phyloP scores from a whole-genome alignment of 2,888 invertebrate genomes.

The Drosophila percnosoma region DNA sequence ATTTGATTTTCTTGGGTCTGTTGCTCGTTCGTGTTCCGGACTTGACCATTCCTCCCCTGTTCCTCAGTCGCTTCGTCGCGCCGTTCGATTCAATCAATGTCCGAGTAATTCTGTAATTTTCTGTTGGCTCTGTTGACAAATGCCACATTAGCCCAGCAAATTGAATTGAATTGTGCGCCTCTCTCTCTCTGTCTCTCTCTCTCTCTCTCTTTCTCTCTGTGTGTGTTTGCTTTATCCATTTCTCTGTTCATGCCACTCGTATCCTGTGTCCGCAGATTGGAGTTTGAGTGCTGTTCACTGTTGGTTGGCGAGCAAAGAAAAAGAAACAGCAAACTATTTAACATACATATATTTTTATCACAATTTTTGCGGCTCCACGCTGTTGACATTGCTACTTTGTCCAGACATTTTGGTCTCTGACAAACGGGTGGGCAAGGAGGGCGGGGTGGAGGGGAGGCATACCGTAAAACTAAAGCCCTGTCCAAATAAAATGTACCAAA shows the following conservation, averaged over 20 bases:
- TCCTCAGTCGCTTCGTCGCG: conserved; percentile 30
- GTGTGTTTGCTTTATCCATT: conserved; percentile 11
- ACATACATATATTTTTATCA: conserved; percentile 74
- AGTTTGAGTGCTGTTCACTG: conserved; percentile 57
- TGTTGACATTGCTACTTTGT: conserved; percentile 58
- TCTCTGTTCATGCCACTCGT: conserved; percentile 12
- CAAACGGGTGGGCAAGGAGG: background rate
- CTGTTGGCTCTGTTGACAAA: conserved; percentile 74
- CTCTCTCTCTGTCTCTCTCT: background rate
- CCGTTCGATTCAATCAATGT: conserved; percentile 79
- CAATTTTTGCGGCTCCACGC: conserved; percentile 71
- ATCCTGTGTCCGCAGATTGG: conserved; percentile 41
- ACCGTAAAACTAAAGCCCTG: conserved; percentile 63
- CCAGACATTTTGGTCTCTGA: conserved; percentile 28
- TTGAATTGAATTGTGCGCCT: conserved; percentile 74
- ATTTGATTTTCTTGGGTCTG: conserved; percentile 5
- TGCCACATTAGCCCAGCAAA: conserved; percentile 79
- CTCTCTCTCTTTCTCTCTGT: conserved; percentile 5
- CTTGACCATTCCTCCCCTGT: conserved; percentile 12
- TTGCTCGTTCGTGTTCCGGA: conserved; percentile 21
- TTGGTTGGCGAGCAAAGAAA: conserved; percentile 13
- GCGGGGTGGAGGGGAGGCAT: background rate
- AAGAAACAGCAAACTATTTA: conserved; percentile 59
- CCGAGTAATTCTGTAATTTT: conserved; percentile 81
- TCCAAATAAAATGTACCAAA: conserved; percentile 64